Evolutionary conservation across 2,888 invertebrate genomes (phyloP).

Genomic region (Steinernema carpocapsae): DNA sequence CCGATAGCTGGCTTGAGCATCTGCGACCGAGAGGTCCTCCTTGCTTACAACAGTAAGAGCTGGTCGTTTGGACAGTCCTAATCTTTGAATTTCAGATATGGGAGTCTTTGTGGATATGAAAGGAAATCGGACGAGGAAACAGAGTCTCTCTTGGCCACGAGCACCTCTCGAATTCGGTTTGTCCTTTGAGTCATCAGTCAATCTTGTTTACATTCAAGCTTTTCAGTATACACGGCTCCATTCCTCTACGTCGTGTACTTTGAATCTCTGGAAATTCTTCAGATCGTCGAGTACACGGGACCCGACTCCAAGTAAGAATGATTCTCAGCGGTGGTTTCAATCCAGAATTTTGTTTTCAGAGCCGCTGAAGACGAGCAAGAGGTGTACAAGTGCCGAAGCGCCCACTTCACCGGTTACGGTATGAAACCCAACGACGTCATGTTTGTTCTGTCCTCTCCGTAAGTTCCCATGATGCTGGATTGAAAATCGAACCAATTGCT

Average conservation of each 20-base stretch:
- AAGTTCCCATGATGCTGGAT: not conserved
- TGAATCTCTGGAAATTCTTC: conserved; percentile 61
- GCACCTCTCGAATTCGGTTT: conserved; percentile 61
- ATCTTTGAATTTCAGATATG: conserved; percentile 41
- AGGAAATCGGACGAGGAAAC: conserved; percentile 50
- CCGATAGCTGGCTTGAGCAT: conserved; percentile 58
- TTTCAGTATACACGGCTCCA: conserved; percentile 54
- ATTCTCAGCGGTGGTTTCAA: not conserved
- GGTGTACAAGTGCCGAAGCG: conserved; percentile 47
- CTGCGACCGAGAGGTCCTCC: conserved; percentile 55
- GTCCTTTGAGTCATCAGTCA: not conserved
- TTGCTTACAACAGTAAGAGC: conserved; percentile 58
- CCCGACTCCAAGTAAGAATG: conserved; percentile 31
- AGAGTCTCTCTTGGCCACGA: conserved; percentile 60
- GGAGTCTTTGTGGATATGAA: conserved; percentile 57
- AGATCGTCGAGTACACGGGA: conserved; percentile 45
- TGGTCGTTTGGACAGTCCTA: not conserved
- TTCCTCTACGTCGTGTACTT: conserved; percentile 63
- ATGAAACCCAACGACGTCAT: conserved; percentile 50
- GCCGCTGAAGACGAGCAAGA: not conserved
- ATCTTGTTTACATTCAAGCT: not conserved
- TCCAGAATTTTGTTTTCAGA: not conserved
- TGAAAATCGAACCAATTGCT: too few species aligned
- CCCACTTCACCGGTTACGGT: conserved; percentile 54
- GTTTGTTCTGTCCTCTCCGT: conserved; percentile 43